phyloP scores from a whole-genome alignment of 2,113 vertebrate species.

The Picathartes gymnocephalus region DNA sequence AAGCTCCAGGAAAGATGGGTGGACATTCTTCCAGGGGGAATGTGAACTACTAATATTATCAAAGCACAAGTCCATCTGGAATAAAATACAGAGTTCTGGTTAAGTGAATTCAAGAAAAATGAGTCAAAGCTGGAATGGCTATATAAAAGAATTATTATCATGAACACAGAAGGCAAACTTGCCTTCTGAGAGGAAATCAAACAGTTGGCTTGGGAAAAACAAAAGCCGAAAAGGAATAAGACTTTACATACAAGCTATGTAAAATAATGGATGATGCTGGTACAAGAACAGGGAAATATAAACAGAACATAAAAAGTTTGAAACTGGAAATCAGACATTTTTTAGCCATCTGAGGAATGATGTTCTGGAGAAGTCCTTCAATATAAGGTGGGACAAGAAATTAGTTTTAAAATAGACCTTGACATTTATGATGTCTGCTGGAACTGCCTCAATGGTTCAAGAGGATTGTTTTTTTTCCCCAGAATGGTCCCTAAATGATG shows the following conservation, averaged over 20 bases:
- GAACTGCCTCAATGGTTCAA: not conserved
- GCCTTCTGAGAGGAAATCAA: not conserved
- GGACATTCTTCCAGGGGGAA: not conserved
- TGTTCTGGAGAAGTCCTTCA: not conserved
- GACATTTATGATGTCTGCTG: not conserved
- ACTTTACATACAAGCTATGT: not conserved
- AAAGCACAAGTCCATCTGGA: not conserved
- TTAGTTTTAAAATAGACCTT: not conserved
- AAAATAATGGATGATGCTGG: not conserved
- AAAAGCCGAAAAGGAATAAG: not conserved
- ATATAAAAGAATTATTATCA: not conserved
- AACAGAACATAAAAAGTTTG: not conserved
- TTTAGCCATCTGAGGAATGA: not conserved
- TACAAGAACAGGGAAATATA: not conserved
- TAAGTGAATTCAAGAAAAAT: not conserved
- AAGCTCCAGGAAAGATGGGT: not conserved
- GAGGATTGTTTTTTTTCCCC: not conserved
- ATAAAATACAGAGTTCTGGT: not conserved
- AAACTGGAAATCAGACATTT: not conserved
- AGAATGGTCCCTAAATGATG: not conserved
- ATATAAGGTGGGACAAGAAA: not conserved
- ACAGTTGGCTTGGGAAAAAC: not conserved
- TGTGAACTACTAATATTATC: not conserved
- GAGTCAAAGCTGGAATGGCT: not conserved
- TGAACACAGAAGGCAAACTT: not conserved